A percentile compares a stretch with the other conserved stretches of the same genome.
Conservation (phyloP, 2,797 vertebrate genomes). For the Diplodus sargus region DNA sequence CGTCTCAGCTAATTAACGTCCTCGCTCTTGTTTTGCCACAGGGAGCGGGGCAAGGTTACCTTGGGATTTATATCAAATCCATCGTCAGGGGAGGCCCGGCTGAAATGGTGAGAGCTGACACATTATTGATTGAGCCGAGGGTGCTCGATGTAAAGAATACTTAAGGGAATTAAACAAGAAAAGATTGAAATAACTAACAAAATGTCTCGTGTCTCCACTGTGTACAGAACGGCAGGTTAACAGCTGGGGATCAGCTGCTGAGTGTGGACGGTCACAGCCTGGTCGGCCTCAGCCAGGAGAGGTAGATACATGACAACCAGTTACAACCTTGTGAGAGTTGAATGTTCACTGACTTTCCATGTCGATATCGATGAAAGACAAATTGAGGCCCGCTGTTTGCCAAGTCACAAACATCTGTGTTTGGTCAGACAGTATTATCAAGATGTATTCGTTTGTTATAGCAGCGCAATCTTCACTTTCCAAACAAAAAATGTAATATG, state of each 20-base stretch:
- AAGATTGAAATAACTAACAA: neutral
- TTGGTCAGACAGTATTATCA: no score
- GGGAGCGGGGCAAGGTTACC: conserved; percentile 91
- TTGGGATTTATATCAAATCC: conserved; percentile 97
- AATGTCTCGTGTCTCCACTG: neutral
- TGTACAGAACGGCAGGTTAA: conserved; percentile 89
- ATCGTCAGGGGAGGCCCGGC: conserved; percentile 93
- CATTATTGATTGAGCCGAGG: neutral
- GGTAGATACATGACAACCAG: conserved; percentile 78
- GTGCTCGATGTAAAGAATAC: neutral
- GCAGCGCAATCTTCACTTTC: neutral
- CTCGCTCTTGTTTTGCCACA: conserved; percentile 62
- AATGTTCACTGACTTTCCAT: no score
- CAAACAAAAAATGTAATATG: neutral
- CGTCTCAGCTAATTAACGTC: conserved; percentile 5
- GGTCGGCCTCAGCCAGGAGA: conserved; percentile 93
- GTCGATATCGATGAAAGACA: no score
- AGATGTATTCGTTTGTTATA: no score
- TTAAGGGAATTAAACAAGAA: neutral
- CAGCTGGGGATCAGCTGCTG: conserved; percentile 93
- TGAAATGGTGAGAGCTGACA: conserved; percentile 88
- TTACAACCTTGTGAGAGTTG: no score
- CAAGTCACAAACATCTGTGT: no score
- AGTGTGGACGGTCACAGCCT: conserved; percentile 93
- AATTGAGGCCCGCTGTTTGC: no score